These are phyloP conservation scores for Chromobotia macracanthus DNA, from an alignment of 2,797 vertebrate species.

Conservation along the genomic window DNA sequence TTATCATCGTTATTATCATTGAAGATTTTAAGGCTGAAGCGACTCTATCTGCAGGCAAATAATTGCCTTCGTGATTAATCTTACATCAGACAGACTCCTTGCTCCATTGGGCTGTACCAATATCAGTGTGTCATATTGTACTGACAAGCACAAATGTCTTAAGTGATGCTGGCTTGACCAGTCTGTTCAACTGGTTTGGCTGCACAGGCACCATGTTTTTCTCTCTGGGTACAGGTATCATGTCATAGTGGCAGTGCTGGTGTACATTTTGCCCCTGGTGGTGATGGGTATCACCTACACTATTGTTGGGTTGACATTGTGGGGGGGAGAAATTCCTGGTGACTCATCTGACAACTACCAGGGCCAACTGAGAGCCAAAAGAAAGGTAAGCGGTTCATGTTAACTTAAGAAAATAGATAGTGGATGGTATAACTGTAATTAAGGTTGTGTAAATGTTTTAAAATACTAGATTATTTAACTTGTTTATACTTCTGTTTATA, in stretches of 20 bases:
- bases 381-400: slow-evolving; percentile 84
- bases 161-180: background rate
- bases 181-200: background rate
- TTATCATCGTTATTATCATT: no score
- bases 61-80: background rate
- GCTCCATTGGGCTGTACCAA: background rate
- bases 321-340: slow-evolving; percentile 96
- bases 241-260: slow-evolving; percentile 87
- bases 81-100: background rate
- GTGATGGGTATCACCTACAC: slow-evolving; percentile 96
- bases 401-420: background rate
- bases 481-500: background rate
- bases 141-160: background rate
- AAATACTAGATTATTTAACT: background rate
- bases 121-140: background rate
- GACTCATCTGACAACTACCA: slow-evolving; percentile 94
- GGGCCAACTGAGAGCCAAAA: slow-evolving; percentile 92
- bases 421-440: background rate
- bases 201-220: background rate
- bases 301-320: slow-evolving; percentile 92
- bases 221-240: slow-evolving; percentile 82
- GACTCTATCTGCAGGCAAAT: no score
- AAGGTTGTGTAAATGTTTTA: background rate
- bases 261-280: slow-evolving; percentile 90
- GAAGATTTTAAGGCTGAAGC: background rate